These are phyloP conservation scores for Epizoanthus rinbou DNA, from an alignment of 92 coral and sea anemone species.

Conservation along the genomic window DNA sequence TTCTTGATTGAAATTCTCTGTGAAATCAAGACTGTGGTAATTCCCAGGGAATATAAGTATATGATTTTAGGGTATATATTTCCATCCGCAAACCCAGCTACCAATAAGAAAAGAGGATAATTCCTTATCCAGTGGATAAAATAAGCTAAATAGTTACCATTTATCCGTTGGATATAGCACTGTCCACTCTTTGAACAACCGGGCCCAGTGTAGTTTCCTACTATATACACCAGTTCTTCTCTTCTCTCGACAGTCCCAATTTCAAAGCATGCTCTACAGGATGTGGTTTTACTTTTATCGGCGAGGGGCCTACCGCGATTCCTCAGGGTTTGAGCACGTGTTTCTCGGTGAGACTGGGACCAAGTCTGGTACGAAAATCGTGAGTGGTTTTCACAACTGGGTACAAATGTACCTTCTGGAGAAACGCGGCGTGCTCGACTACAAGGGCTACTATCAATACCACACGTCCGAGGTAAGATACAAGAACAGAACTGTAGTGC, in stretches of 20 bases:
- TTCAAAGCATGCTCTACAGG: slow-evolving; percentile 41
- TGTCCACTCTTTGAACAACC: no score
- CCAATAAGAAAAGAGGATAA: no score
- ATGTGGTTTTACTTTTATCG: slow-evolving; percentile 67
- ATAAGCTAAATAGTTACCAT: no score
- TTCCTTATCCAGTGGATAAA: no score
- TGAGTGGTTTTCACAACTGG: slow-evolving; percentile 55
- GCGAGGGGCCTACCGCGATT: slow-evolving; percentile 58
- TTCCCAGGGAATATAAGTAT: no score
- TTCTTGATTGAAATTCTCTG: no score
- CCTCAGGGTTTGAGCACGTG: slow-evolving; percentile 73
- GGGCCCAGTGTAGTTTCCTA: no score
- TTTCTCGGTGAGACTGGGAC: slow-evolving; percentile 55
- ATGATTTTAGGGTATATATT: no score
- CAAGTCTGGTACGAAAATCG: neutral
- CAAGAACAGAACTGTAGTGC: neutral
- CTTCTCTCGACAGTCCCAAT: slow-evolving; percentile 42
- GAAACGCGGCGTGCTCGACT: slow-evolving; percentile 31
- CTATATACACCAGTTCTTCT: neutral
- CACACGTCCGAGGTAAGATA: slow-evolving; percentile 28
- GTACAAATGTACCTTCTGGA: slow-evolving; percentile 50
- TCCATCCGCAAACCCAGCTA: no score
- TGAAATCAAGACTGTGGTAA: no score
- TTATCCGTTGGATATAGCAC: no score
- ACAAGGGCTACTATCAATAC: slow-evolving; percentile 36